Evolutionary conservation across 2,888 invertebrate species (phyloP).

Genomic region (Drosophila merina): DNA sequence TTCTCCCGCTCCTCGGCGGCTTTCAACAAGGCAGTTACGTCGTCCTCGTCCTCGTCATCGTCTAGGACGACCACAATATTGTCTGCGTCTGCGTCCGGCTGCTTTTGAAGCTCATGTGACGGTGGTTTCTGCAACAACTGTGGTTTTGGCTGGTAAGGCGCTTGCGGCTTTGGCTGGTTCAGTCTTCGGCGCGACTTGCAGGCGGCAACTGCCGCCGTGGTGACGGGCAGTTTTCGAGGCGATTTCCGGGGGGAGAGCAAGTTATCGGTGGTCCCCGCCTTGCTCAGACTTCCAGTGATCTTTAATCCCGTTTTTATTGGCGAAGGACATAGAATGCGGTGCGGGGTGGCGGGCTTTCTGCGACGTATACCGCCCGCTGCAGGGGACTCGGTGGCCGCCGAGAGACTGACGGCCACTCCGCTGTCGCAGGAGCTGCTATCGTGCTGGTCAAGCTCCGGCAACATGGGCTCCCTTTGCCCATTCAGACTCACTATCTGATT

Average conservation of each 20-base stretch:
- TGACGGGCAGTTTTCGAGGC: constrained; percentile 69
- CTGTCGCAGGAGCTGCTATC: constrained; percentile 84
- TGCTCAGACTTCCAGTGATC: constrained; percentile 18
- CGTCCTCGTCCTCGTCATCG: constrained; percentile 66
- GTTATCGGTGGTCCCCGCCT: constrained; percentile 10
- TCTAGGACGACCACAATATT: constrained; percentile 54
- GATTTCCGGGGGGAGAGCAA: constrained; percentile 77
- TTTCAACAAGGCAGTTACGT: constrained; percentile 59
- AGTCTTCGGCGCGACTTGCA: constrained; percentile 81
- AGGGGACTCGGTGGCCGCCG: constrained; percentile 25
- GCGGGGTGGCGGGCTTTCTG: constrained; percentile 85
- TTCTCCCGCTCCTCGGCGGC: constrained; percentile 71
- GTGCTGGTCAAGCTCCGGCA: constrained; percentile 71
- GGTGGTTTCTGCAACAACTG: constrained; percentile 27
- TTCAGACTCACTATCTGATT: constrained; percentile 82
- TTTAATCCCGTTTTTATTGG: constrained; percentile 74
- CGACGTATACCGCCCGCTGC: constrained; percentile 53
- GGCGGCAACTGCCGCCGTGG: constrained; percentile 50
- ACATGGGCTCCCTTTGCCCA: constrained; percentile 42
- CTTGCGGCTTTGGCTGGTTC: constrained; percentile 78
- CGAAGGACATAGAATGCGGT: constrained; percentile 85
- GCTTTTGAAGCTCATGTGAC: constrained; percentile 24
- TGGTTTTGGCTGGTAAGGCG: constrained; percentile 65
- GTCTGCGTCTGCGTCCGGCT: constrained; percentile 9
- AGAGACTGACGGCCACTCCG: constrained; percentile 80